Percentiles rank a stretch among this genome's conserved stretches.
Conservation (phyloP, 64 coral and sea anemone species). For the Acropora tenuis region DNA sequence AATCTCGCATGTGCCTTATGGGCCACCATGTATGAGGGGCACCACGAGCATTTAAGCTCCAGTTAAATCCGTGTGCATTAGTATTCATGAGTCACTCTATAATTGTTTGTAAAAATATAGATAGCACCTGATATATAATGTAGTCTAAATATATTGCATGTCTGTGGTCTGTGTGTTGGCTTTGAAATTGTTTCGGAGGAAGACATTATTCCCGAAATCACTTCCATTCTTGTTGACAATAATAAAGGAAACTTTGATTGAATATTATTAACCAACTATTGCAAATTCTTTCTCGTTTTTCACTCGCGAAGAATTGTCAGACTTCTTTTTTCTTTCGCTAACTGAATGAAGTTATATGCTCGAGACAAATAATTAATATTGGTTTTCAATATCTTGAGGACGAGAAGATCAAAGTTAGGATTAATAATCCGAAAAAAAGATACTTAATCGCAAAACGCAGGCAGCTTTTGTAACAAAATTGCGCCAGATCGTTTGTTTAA, state of each 20-base stretch:
- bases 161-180: slow-evolving; percentile 8
- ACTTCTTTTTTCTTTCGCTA: no score
- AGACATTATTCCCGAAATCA: slow-evolving; percentile 12
- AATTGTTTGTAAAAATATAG: neutral
- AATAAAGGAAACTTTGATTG: neutral
- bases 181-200: neutral
- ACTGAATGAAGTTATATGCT: no score
- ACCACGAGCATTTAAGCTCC: no score
- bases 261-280: no score
- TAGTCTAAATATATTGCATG: neutral
- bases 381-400: no score
- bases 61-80: neutral
- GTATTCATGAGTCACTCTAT: neutral
- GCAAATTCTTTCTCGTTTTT: no score
- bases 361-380: no score
- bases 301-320: no score
- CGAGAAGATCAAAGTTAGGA: no score
- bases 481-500: neutral
- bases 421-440: neutral
- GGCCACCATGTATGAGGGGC: no score
- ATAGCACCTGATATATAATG: neutral
- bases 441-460: neutral
- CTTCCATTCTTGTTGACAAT: slow-evolving; percentile 11
- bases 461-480: neutral
- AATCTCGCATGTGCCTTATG: no score